These are phyloP conservation scores for Drosophila leonis DNA, from an alignment of 2,888 invertebrate genomes.

Conservation along the genomic window DNA sequence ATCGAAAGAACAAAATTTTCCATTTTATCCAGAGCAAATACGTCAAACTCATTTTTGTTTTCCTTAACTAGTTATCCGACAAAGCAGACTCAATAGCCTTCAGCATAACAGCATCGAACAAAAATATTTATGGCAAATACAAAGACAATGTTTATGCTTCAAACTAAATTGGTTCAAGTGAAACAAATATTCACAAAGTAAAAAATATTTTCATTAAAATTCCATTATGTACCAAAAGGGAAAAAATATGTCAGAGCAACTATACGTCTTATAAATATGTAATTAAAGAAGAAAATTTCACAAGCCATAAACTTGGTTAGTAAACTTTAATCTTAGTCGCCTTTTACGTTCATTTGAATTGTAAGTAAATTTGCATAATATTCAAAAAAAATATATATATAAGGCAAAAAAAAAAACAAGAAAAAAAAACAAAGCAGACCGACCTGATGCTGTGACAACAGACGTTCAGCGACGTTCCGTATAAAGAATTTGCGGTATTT, in stretches of 20 bases:
- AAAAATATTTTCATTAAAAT: not conserved
- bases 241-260: constrained; percentile 24
- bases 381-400: constrained; percentile 44
- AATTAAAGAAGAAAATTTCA: constrained; percentile 60
- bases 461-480: constrained; percentile 50
- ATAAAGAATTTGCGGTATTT: constrained; percentile 82
- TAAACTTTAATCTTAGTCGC: constrained; percentile 52
- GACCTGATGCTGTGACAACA: constrained; percentile 51
- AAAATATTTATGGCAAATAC: not conserved
- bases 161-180: not conserved
- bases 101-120: not conserved
- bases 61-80: not conserved
- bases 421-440: constrained; percentile 19
- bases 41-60: not conserved
- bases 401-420: constrained; percentile 1
- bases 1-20: too few relatives aligned
- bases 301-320: constrained; percentile 65
- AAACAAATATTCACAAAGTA: not conserved
- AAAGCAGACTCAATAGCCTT: not conserved
- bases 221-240: not conserved
- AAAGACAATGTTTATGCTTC: not conserved
- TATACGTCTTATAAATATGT: constrained; percentile 28
- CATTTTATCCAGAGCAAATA: not conserved
- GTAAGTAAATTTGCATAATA: constrained; percentile 74
- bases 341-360: constrained; percentile 66